Evolutionary conservation across 1,140 invertebrate species (phyloP).

Genomic region (Globodera ellingtonae): DNA sequence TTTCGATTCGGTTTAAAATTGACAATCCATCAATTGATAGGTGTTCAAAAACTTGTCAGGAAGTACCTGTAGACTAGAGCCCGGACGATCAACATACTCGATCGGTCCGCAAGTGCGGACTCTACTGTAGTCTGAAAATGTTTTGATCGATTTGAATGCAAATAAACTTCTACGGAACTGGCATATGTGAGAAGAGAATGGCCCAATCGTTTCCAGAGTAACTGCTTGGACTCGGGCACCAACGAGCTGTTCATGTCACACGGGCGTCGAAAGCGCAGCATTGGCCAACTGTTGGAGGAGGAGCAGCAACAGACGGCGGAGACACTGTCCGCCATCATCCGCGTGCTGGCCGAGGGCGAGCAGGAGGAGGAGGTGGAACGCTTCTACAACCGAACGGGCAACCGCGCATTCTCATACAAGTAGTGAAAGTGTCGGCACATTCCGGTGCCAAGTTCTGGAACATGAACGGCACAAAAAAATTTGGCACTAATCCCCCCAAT

Average conservation of each 20-base stretch:
- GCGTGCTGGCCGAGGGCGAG: conserved; percentile 63
- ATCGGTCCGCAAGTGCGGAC: too few species aligned
- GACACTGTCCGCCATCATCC: conserved; percentile 63
- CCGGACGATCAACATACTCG: too few species aligned
- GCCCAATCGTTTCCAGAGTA: conserved; percentile 45
- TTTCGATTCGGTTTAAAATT: too few species aligned
- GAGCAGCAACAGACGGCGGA: conserved; percentile 45
- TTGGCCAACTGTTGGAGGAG: conserved; percentile 19
- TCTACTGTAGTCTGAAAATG: too few species aligned
- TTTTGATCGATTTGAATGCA: too few species aligned
- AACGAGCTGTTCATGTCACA: conserved; percentile 64
- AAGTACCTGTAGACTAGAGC: too few species aligned
- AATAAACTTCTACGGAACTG: too few species aligned
- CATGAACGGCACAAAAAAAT: not conserved
- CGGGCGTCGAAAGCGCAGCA: conserved; percentile 59
- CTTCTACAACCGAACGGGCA: conserved; percentile 41
- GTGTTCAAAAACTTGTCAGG: too few species aligned
- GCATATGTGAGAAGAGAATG: too few species aligned
- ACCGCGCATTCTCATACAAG: conserved; percentile 12
- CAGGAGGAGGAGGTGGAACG: conserved; percentile 55
- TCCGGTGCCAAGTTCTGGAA: not conserved
- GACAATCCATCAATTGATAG: too few species aligned
- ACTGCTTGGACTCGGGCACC: conserved; percentile 64
- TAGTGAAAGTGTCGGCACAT: conserved; percentile 1
- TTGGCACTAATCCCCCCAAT: not conserved